Conservation (phyloP, 2,797 vertebrate genomes). For the Nothura maculosa region DNA sequence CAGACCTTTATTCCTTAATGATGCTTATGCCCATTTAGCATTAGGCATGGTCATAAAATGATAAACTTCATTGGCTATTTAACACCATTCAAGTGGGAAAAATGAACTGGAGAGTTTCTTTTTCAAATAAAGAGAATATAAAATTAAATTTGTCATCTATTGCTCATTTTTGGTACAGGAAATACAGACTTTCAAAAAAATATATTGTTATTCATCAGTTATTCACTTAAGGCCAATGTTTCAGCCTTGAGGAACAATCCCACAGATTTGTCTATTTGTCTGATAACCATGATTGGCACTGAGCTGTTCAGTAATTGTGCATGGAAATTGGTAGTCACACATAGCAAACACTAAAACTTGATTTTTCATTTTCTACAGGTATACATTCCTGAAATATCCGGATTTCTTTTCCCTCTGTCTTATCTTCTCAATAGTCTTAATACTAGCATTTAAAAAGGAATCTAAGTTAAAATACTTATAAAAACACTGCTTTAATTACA, state of each 20-base stretch:
- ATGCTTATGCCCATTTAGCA: neutral
- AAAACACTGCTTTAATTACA: neutral
- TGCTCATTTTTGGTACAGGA: neutral
- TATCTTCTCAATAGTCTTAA: neutral
- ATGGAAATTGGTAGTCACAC: neutral
- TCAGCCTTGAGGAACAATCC: neutral
- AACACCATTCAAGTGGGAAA: neutral
- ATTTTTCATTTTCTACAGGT: neutral
- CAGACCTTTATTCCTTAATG: neutral
- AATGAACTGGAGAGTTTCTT: neutral
- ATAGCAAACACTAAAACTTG: neutral
- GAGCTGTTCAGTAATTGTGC: neutral
- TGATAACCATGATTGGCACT: neutral
- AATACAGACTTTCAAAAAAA: neutral
- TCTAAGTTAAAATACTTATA: neutral
- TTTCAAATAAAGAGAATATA: neutral
- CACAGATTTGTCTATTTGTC: neutral
- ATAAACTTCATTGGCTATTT: neutral
- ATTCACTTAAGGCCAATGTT: constrained; percentile 17
- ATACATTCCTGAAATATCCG: neutral
- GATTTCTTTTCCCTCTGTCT: neutral
- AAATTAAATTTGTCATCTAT: neutral
- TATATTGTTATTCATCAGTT: neutral
- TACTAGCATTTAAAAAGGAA: neutral
- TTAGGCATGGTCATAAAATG: neutral